phyloP scores from a whole-genome alignment of 1,140 invertebrate genomes.

The Listronotus bonariensis region DNA sequence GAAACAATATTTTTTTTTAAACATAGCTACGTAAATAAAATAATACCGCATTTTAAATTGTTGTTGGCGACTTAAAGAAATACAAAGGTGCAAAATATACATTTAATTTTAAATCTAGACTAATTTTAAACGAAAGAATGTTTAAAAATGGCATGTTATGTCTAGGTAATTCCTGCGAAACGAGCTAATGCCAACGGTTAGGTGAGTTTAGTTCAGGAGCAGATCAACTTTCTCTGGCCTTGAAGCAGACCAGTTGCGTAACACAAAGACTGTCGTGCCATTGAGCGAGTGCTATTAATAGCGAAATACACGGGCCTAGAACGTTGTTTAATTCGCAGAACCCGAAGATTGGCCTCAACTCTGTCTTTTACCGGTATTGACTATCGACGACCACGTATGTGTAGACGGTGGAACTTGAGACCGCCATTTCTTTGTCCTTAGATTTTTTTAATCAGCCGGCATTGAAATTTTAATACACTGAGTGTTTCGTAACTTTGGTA shows the following conservation, averaged over 20 bases:
- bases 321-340: conserved; percentile 23
- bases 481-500: no score
- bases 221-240: conserved; percentile 37
- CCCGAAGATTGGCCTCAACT: conserved; percentile 1
- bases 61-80: no score
- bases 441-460: no score
- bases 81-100: no score
- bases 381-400: background rate
- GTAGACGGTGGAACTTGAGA: no score
- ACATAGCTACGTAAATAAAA: no score
- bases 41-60: no score
- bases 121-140: no score
- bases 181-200: conserved; percentile 7
- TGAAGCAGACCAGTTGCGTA: conserved; percentile 31
- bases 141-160: background rate
- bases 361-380: background rate
- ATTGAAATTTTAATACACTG: no score
- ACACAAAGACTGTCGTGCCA: conserved; percentile 32
- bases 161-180: conserved; percentile 9
- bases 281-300: conserved; percentile 34
- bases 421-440: no score
- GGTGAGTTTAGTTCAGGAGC: conserved; percentile 21
- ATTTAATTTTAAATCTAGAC: no score
- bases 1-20: no score
- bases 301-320: conserved; percentile 10